Percentiles rank a stretch among this genome's conserved stretches.
These are phyloP conservation scores for Mongoloraphidia duomilia DNA, from an alignment of 2,888 invertebrate species.

Conservation along the genomic window DNA sequence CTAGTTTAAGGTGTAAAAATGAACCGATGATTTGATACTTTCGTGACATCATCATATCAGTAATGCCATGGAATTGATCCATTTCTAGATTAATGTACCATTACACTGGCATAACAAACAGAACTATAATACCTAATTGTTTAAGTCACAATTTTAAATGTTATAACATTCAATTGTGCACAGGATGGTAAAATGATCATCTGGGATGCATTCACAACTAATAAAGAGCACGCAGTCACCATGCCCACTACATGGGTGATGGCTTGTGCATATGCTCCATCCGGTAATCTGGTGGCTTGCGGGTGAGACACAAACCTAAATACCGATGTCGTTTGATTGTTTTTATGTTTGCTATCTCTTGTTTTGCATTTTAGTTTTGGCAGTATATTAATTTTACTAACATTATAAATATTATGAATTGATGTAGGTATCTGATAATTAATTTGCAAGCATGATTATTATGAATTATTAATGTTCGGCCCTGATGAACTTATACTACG, in stretches of 20 bases:
- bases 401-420: neutral
- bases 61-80: too few species aligned
- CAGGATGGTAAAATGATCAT: conserved; percentile 97
- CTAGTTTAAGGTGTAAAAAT: too few species aligned
- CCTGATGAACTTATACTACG: too few species aligned
- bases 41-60: too few species aligned
- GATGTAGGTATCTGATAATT: neutral
- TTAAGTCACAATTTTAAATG: too few species aligned
- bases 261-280: conserved; percentile 95
- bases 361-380: neutral
- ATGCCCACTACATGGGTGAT: conserved; percentile 98
- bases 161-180: conserved; percentile 9
- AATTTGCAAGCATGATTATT: neutral
- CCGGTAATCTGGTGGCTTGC: conserved; percentile 84
- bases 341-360: conserved; percentile 1
- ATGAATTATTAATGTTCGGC: too few species aligned
- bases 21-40: too few species aligned
- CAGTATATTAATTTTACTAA: neutral
- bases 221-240: conserved; percentile 90
- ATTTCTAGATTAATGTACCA: too few species aligned
- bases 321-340: neutral
- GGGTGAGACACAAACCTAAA: conserved; percentile 44
- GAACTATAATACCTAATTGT: too few species aligned
- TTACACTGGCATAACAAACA: too few species aligned
- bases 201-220: conserved; percentile 96